These are phyloP conservation scores for Hippasteria phrygiana DNA, from an alignment of 53 echinoderm and acorn worm genomes.

Conservation along the genomic window DNA sequence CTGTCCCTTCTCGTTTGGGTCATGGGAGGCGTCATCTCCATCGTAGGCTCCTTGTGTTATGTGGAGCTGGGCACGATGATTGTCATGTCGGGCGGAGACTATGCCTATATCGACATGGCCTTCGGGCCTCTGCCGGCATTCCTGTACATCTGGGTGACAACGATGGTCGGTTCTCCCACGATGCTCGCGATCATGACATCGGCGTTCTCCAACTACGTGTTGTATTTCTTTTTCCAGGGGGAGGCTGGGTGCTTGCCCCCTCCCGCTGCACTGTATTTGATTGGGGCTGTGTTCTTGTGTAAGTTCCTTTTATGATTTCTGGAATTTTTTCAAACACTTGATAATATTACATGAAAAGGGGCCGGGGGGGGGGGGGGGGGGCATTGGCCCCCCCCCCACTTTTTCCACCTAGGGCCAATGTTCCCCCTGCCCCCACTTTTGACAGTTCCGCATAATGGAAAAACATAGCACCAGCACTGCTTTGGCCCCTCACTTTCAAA, in stretches of 20 bases:
- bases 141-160: conserved; percentile 59
- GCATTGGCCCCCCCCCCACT: no score
- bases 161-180: conserved; percentile 32
- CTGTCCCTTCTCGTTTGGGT: conserved; percentile 56
- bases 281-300: conserved; percentile 26
- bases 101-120: conserved; percentile 53
- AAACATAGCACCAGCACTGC: no score
- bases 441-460: no score
- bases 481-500: no score
- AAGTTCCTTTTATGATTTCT: conserved; percentile 1
- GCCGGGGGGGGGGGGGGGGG: no score
- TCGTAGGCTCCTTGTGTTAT: conserved; percentile 63
- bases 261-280: not conserved
- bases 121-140: conserved; percentile 65
- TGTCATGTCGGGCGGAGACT: conserved; percentile 45
- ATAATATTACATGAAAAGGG: not conserved
- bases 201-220: conserved; percentile 43
- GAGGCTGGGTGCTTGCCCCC: conserved; percentile 24
- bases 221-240: conserved; percentile 50
- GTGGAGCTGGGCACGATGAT: conserved; percentile 65
- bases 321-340: not conserved
- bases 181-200: conserved; percentile 57
- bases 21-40: conserved; percentile 38
- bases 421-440: no score
- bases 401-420: no score